Evolutionary conservation across 1,140 invertebrate genomes (phyloP).

Genomic region (Drosophila pandora): DNA sequence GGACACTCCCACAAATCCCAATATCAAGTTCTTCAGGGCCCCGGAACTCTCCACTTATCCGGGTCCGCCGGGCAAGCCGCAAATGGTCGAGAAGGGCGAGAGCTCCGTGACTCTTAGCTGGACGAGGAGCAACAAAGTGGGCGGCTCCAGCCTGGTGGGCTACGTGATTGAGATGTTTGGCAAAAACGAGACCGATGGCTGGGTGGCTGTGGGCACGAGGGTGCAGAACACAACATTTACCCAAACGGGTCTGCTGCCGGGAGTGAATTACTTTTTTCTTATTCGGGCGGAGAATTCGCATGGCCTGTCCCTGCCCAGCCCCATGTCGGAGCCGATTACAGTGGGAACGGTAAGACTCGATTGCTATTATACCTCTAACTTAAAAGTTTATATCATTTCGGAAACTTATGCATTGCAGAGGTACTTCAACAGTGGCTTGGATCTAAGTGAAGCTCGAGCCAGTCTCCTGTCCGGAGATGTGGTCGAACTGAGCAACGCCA

Average conservation of each 20-base stretch:
- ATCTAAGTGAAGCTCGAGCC: slow-evolving; percentile 87
- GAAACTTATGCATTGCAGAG: slow-evolving; percentile 33
- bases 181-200: slow-evolving; percentile 84
- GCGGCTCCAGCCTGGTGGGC: slow-evolving; percentile 91
- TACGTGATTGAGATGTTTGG: slow-evolving; percentile 90
- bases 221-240: slow-evolving; percentile 87
- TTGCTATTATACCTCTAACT: neutral
- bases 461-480: slow-evolving; percentile 89
- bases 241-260: slow-evolving; percentile 88
- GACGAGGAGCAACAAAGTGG: slow-evolving; percentile 90
- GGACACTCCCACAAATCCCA: slow-evolving; percentile 92
- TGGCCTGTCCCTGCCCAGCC: slow-evolving; percentile 89
- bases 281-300: slow-evolving; percentile 94
- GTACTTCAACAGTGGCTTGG: slow-evolving; percentile 85
- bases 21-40: slow-evolving; percentile 91
- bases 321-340: slow-evolving; percentile 87
- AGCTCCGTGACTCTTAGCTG: slow-evolving; percentile 92
- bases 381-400: neutral
- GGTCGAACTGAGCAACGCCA: slow-evolving; percentile 91
- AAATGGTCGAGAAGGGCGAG: slow-evolving; percentile 90
- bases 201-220: slow-evolving; percentile 86
- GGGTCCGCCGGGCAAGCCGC: slow-evolving; percentile 90
- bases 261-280: slow-evolving; percentile 93
- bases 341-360: slow-evolving; percentile 78
- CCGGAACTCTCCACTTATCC: slow-evolving; percentile 90